Evolutionary conservation across 2,888 invertebrate genomes (phyloP).

Genomic region (Latheticus oryzae): DNA sequence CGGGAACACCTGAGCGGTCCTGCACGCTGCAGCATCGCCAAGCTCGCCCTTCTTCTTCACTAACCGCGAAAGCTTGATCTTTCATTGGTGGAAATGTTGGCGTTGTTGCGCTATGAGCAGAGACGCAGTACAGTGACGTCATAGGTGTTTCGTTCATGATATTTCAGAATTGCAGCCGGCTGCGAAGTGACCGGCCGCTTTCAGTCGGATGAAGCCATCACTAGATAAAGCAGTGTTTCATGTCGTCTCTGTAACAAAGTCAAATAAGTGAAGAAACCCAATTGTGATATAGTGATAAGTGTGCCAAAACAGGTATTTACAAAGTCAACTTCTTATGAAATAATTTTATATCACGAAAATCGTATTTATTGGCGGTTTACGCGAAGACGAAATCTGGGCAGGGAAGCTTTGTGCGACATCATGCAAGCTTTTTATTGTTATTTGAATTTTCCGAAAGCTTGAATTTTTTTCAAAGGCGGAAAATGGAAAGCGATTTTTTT

Average conservation of each 20-base stretch:
- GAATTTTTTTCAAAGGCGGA: conserved; percentile 24
- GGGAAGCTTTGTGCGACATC: conserved; percentile 42
- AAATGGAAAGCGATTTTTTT: conserved; percentile 12
- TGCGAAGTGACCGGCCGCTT: conserved; percentile 58
- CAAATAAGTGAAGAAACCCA: conserved; percentile 61
- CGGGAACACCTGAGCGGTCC: conserved; percentile 47
- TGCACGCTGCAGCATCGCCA: conserved; percentile 54
- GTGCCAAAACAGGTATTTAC: conserved; percentile 66
- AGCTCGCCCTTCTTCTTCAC: conserved; percentile 58
- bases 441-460: conserved; percentile 48
- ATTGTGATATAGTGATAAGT: conserved; percentile 66
- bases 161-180: conserved; percentile 50
- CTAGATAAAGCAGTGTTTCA: conserved; percentile 60
- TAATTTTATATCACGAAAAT: conserved; percentile 13
- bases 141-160: conserved; percentile 48
- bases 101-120: conserved; percentile 50
- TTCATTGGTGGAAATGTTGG: conserved; percentile 54
- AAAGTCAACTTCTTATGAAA: conserved; percentile 8
- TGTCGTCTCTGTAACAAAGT: conserved; percentile 60
- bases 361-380: conserved; percentile 19
- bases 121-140: conserved; percentile 59
- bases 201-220: conserved; percentile 63
- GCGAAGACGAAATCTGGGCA: conserved; percentile 25
- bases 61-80: conserved; percentile 56
- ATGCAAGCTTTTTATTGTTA: conserved; percentile 49